phyloP scores from a whole-genome alignment of 2,113 vertebrate genomes.

The Erythrocercus mccallii region DNA sequence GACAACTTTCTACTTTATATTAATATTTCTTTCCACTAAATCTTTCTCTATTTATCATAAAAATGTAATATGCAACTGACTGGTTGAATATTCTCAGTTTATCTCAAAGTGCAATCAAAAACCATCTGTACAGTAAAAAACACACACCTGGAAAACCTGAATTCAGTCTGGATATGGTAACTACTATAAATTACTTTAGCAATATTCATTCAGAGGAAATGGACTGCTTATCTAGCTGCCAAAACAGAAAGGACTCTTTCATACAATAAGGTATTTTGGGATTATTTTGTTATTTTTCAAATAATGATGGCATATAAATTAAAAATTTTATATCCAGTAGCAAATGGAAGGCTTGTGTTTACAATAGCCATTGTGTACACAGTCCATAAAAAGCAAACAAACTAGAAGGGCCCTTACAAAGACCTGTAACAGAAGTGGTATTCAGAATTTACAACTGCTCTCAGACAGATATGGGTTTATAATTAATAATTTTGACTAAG shows the following conservation, averaged over 20 bases:
- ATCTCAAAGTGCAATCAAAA: neutral
- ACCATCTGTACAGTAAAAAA: neutral
- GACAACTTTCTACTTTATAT: neutral
- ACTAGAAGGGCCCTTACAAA: neutral
- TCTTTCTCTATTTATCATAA: neutral
- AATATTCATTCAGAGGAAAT: neutral
- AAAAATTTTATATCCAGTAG: neutral
- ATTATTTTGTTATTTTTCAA: neutral
- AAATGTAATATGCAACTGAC: neutral
- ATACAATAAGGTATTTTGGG: neutral
- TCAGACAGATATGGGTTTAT: neutral
- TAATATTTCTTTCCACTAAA: neutral
- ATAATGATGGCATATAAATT: neutral
- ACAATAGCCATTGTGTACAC: neutral
- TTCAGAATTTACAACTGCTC: neutral
- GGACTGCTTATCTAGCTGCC: slow-evolving; percentile 20
- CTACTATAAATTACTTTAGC: neutral
- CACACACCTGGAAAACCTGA: neutral
- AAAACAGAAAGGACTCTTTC: neutral
- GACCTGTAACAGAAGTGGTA: neutral
- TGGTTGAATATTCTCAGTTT: neutral
- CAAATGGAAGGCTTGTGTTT: neutral
- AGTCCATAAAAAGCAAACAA: neutral
- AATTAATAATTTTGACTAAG: neutral
- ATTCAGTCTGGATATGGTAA: neutral